phyloP scores from a whole-genome alignment of 2,113 vertebrate genomes.

The Neogale vison region DNA sequence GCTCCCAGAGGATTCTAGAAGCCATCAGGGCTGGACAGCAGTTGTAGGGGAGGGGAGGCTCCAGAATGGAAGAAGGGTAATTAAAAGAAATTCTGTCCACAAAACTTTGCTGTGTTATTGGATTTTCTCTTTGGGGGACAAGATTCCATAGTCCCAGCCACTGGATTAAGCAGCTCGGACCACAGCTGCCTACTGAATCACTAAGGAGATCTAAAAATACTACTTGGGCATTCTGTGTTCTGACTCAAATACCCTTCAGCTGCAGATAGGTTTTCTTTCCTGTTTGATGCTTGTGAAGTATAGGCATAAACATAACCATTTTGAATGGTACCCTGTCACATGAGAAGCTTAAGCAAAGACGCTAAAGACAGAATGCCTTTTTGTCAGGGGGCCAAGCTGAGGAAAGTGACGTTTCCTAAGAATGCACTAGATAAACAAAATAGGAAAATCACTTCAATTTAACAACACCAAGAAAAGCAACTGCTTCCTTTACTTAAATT shows the following conservation, averaged over 20 bases:
- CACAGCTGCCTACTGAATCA: not conserved
- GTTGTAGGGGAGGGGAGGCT: not conserved
- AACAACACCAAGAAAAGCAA: not conserved
- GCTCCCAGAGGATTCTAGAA: not conserved
- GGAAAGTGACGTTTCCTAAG: not conserved
- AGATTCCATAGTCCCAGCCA: not conserved
- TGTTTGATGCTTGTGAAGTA: not conserved
- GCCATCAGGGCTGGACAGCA: not conserved
- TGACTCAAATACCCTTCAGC: slow-evolving; percentile 59
- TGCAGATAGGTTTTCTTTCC: not conserved
- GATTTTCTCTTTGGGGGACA: not conserved
- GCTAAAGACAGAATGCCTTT: not conserved
- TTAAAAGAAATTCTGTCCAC: not conserved
- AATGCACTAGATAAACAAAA: not conserved
- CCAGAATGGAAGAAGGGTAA: not conserved
- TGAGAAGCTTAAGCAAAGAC: not conserved
- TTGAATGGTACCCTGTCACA: not conserved
- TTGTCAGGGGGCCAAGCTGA: not conserved
- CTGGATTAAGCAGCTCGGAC: not conserved
- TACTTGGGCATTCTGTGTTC: not conserved
- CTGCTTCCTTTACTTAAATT: not conserved
- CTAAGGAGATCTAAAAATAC: slow-evolving; percentile 47
- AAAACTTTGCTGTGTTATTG: not conserved
- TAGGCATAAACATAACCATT: not conserved
- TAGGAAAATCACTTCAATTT: not conserved